Evolutionary conservation across 2,888 invertebrate species (phyloP), one percentile per base, ranked within the genome.

Genomic region (Ditula angustiorana): DNA sequence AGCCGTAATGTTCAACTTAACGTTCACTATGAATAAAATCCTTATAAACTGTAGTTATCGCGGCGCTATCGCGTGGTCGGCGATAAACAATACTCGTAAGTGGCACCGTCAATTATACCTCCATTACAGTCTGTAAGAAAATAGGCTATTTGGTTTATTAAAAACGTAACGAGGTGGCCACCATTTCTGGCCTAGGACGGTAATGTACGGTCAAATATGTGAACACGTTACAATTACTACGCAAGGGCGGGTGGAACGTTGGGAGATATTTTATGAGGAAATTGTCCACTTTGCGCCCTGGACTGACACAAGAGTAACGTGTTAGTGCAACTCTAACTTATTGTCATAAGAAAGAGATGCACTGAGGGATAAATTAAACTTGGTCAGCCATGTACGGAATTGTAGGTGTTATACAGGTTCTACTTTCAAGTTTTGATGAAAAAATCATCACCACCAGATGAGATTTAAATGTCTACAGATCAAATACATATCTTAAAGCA

Each of bases 61-160:
- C 55, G 3, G 2, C 8, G 23, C 52, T 47, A 64, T 59, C 59
- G 59, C 52, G 49, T 50, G 50, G 49, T 41, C 47, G 21, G n/a
- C 63, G 52, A 64, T 59, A 58, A 64, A 64, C 58, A 64, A 64
- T 64, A 64, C 13, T 47, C 53, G 53, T 64, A 64, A 64, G 64
- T 64, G 64, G 59, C 50, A 53, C 52, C 58, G 16, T 28, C 59
- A 53, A 64, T 64, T 64, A 64, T 64, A 59, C 46, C 35, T 26
- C 53, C 64, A 64, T 64, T 64, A 64, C 58, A 35, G 56, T 2
- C 24, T 55, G 26, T 50, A 26, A 19, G 52, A 64, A n/a, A 64
- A 59, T 52, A 64, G 58, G 58, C 64, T 59, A 64, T 64, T 64
- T 64, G 58, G 53, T 59, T 64, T 59, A 64, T 64, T 64, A 64